A percentile compares a stretch with the other conserved stretches of the same genome.
phyloP scores from a whole-genome alignment of 2,113 vertebrate species.

The Trogon melanurus region DNA sequence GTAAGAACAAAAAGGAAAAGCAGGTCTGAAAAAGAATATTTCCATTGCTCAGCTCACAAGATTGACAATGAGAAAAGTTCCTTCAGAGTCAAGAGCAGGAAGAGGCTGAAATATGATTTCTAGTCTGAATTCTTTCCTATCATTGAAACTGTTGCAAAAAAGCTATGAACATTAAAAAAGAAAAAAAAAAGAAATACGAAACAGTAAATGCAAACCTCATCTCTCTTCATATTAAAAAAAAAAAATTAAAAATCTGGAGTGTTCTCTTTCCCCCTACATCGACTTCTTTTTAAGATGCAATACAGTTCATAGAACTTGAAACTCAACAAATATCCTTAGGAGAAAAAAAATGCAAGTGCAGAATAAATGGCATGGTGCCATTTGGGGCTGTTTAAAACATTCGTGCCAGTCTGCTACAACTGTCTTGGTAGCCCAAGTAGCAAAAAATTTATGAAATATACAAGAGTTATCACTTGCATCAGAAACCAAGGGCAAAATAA shows the following conservation, averaged over 20 bases:
- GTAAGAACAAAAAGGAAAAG: neutral
- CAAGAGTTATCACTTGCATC: neutral
- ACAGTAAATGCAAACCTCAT: neutral
- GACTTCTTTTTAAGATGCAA: neutral
- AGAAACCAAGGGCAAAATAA: neutral
- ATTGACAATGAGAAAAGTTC: neutral
- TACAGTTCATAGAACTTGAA: neutral
- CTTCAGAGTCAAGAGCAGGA: constrained; percentile 21
- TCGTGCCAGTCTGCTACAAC: neutral
- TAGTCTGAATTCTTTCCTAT: constrained; percentile 26
- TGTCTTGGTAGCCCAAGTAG: neutral
- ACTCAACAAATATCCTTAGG: neutral
- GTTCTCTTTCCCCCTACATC: neutral
- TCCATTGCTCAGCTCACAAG: neutral
- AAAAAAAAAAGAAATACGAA: neutral
- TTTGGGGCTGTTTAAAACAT: neutral
- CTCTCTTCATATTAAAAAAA: neutral
- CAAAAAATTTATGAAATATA: neutral
- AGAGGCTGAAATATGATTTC: neutral
- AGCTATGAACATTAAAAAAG: neutral
- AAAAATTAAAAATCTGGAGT: neutral
- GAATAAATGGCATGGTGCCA: neutral
- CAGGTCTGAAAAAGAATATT: neutral
- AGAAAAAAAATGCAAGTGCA: neutral
- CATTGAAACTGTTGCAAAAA: neutral